Evolutionary conservation across 2,888 invertebrate species (phyloP).

Genomic region (Scaptomyza cyrtandrae): DNA sequence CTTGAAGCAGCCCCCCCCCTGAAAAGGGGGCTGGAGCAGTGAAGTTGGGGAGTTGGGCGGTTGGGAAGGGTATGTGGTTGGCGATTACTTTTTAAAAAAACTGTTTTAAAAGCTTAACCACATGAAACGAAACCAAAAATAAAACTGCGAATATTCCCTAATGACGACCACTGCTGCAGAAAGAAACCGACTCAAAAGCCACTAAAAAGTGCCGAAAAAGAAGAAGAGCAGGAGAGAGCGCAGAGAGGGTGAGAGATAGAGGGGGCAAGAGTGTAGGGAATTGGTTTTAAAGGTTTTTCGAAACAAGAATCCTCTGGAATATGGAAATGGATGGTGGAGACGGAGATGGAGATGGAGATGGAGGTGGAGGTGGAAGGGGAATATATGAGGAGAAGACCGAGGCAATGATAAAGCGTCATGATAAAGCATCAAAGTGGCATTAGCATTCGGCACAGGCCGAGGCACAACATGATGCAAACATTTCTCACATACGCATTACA

Average conservation of each 20-base stretch:
- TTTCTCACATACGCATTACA: constrained; percentile 23
- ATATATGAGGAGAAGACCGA: not conserved
- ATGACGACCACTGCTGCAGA: constrained; percentile 58
- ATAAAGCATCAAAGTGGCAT: constrained; percentile 50
- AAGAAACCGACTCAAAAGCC: constrained; percentile 26
- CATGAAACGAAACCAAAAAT: constrained; percentile 14
- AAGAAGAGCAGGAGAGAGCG: not conserved
- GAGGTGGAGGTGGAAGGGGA: constrained; percentile 1
- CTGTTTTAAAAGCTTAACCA: constrained; percentile 80
- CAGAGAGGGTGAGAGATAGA: not conserved
- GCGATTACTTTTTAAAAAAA: constrained; percentile 72
- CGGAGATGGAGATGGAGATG: not conserved
- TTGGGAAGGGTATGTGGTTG: not conserved
- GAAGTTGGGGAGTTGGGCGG: not conserved
- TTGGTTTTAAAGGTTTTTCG: constrained; percentile 13
- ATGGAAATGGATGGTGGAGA: not conserved
- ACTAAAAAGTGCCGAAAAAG: constrained; percentile 25
- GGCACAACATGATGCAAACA: constrained; percentile 18
- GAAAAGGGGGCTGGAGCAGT: too few relatives aligned
- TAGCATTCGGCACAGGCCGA: constrained; percentile 33
- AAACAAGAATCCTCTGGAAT: too few relatives aligned
- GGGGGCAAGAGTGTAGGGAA: not conserved
- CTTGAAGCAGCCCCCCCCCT: too few relatives aligned
- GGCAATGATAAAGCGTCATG: constrained; percentile 55
- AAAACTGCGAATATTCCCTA: constrained; percentile 78